Conservation (phyloP, 2,797 vertebrate species). For the Alfaro cultratus region DNA sequence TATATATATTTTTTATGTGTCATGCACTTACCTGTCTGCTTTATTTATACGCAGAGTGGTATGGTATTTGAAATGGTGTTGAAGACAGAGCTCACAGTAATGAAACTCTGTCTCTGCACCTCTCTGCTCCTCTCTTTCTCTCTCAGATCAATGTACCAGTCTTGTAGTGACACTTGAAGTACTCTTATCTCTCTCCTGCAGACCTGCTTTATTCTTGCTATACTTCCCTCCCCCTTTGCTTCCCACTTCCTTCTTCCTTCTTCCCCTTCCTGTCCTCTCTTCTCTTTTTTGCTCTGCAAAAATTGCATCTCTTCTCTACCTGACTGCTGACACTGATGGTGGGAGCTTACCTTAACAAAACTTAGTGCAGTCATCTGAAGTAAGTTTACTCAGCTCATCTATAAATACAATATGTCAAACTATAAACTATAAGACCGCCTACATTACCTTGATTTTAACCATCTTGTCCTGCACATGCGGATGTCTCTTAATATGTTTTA, state of each 20-base stretch:
- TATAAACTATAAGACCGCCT: neutral
- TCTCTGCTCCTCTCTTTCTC: constrained; percentile 41
- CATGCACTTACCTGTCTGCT: constrained; percentile 22
- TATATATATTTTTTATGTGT: constrained; percentile 9
- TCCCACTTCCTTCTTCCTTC: constrained; percentile 16
- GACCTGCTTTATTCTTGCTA: constrained; percentile 69
- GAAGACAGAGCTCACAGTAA: constrained; percentile 48
- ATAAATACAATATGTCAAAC: constrained; percentile 22
- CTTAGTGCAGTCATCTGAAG: constrained; percentile 38
- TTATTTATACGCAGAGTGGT: constrained; percentile 37
- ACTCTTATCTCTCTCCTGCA: constrained; percentile 77
- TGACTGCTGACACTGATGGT: constrained; percentile 48
- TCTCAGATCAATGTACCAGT: constrained; percentile 77
- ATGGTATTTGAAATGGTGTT: constrained; percentile 49
- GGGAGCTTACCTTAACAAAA: constrained; percentile 46
- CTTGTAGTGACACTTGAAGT: constrained; percentile 80
- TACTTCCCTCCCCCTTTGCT: constrained; percentile 36
- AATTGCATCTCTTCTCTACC: constrained; percentile 22
- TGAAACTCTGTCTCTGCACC: constrained; percentile 44
- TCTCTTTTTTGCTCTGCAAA: constrained; percentile 27
- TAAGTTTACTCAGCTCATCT: constrained; percentile 30
- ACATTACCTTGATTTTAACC: neutral
- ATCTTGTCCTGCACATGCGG: neutral
- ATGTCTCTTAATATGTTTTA: neutral
- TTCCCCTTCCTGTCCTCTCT: constrained; percentile 16